Evolutionary conservation across 2,797 vertebrate genomes (phyloP).

Genomic region (Darevskia mixta): DNA sequence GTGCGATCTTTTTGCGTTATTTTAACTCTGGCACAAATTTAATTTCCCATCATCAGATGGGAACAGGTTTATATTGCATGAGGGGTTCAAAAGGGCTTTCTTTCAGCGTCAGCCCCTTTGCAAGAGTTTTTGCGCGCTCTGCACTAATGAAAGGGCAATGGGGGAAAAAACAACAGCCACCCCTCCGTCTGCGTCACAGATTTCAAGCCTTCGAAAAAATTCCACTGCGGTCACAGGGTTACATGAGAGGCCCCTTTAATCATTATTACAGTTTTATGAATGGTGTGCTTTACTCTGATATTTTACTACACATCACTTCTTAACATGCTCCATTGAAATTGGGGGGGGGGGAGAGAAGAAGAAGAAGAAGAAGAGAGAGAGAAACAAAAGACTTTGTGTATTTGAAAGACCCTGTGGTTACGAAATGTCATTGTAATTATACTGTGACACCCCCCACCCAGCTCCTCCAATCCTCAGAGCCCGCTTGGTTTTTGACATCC

Average conservation of each 20-base stretch:
- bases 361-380: background rate
- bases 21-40: slow-evolving; percentile 32
- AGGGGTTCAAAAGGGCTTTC: slow-evolving; percentile 55
- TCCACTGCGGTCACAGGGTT: slow-evolving; percentile 70
- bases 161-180: background rate
- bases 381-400: slow-evolving; percentile 67
- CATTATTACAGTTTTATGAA: slow-evolving; percentile 68
- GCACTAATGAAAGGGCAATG: slow-evolving; percentile 60
- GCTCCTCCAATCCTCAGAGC: slow-evolving; percentile 17
- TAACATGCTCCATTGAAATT: slow-evolving; percentile 55
- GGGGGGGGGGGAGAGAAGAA: background rate
- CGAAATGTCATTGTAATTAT: slow-evolving; percentile 48
- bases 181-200: slow-evolving; percentile 42
- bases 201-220: slow-evolving; percentile 63
- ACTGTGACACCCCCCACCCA: background rate
- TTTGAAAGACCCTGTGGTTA: slow-evolving; percentile 26
- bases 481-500: background rate
- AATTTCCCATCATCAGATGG: slow-evolving; percentile 45
- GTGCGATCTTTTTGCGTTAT: slow-evolving; percentile 27
- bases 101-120: slow-evolving; percentile 11
- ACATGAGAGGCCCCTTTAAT: slow-evolving; percentile 67
- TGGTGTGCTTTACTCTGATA: slow-evolving; percentile 64
- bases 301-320: slow-evolving; percentile 67
- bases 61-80: slow-evolving; percentile 22
- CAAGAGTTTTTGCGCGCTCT: slow-evolving; percentile 29